Evolutionary conservation across 1,140 invertebrate genomes (phyloP), one percentile per base, ranked within the genome.

Genomic region (Cyclargus thomasi): DNA sequence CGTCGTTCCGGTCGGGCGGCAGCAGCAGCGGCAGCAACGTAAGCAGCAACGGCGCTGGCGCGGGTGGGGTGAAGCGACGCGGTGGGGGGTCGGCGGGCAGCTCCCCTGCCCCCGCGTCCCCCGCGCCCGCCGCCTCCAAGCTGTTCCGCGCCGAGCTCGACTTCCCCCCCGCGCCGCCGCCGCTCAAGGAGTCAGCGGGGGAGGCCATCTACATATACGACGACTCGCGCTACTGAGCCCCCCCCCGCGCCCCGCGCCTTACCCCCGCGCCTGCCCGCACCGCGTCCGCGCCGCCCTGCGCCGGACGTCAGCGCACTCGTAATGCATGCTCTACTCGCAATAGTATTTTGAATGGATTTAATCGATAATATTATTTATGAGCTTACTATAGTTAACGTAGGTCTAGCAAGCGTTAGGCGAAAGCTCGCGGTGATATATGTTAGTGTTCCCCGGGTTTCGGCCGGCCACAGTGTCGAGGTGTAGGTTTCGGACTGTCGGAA

Each of bases 111-210:
- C 94, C 93, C 20, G 92, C 93, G 11, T 91, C 90, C 0, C 86
- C 91, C 53, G 85, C 87, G 22, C 85, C 85, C 68, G 83, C 85
- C 79, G 86, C 87, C 68, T 90, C 85, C 74, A 90, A 90, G 70
- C 82, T 90, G 64, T 90, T 90, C 78, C 72, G 87, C 63, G 87
- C 84, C 64, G 81, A 91, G 77, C 73, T 92, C 78, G 91, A 92
- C 91, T 92, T 93, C 79, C 93, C 93, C 11, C 92, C 93, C 53
- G 86, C 86, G 36, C 91, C 92, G 67, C 88, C 92, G 65, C 91
- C 88, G 18, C 88, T 92, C 57, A 93, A 94, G 74, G 93, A 94
- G 74, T 92, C 93, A 5, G 93, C 93, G n/a, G 93, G 93, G 5
- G 93, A 94, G 77, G 92, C 93, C 22, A 92, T 93, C 69, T 90